Evolutionary conservation across 2,113 vertebrate species (phyloP), one percentile per base, ranked within the genome.

Genomic region (Tichodroma muraria): DNA sequence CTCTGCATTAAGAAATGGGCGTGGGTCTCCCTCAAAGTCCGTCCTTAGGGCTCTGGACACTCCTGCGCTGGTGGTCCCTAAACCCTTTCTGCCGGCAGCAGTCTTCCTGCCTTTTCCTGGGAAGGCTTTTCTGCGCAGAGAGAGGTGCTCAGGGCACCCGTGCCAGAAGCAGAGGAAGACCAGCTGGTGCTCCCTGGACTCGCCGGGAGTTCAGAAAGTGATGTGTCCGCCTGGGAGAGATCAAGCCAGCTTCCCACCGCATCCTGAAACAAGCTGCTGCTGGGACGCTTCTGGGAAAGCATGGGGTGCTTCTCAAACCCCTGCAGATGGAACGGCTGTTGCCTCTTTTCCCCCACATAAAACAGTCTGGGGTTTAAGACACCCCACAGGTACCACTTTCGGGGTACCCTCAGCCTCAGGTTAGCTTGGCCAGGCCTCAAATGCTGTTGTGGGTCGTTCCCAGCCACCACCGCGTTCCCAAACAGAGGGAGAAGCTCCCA

Each of bases 71-170:
- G 8, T 18, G n/a, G 16, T 33, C 31, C 31, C 33, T 17, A 35
- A 76, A 30, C 15, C 10, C 52, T 40, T 89, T 83, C 10, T 4
- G 4, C 49, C 0, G 0, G 11, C 49, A 60, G 9, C 30, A 2
- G 9, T 23, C 20, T 31, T 33, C 25, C 61, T 14, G 6, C 9
- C 52, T 79, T 70, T 66, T 35, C 42, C 37, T 6, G 38, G 30
- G 47, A n/a, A 45, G 15, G 28, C 19, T 69, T 59, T 20, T 7
- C 14, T 3, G 5, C 6, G 53, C 27, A 31, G 63, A 21, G 28
- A 7, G 53, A 2, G 1, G 44, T 0, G 6, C 22, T 40, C 3
- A 2, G 23, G 63, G 4, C 33, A 8, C 19, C 38, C 2, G 1
- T 4, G 6, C 47, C 6, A 4, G 73, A 25, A 16, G 40, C 37